Conservation (phyloP, 2,113 vertebrate species). For the Illadopsis cleaveri region DNA sequence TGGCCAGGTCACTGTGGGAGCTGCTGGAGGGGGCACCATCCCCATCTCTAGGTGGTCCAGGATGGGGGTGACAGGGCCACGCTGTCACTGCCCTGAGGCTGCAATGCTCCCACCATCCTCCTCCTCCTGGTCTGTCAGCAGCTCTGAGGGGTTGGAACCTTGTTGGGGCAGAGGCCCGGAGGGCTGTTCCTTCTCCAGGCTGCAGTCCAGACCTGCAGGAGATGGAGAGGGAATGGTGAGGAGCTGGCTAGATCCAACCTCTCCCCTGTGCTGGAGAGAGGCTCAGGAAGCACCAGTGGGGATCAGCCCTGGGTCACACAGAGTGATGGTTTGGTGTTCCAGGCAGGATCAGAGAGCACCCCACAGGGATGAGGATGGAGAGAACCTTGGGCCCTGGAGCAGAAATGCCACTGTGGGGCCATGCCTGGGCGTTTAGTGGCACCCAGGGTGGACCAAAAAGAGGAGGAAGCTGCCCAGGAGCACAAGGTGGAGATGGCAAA, state of each 20-base stretch:
- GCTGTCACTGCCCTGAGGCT: constrained; percentile 56
- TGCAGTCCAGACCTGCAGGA: constrained; percentile 63
- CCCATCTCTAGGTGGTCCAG: not conserved
- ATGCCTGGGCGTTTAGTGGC: fast-evolving
- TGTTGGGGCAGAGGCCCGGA: constrained; percentile 52
- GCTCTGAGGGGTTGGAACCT: constrained; percentile 63
- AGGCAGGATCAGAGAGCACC: not conserved
- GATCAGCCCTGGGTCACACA: not conserved
- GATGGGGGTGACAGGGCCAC: constrained; percentile 20
- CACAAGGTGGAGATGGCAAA: not conserved
- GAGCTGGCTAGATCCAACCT: not conserved
- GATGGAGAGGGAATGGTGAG: not conserved
- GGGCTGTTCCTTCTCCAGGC: constrained; percentile 65
- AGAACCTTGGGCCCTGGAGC: not conserved
- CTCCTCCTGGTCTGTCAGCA: constrained; percentile 40
- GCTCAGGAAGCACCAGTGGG: fast-evolving
- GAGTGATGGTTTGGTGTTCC: fast-evolving
- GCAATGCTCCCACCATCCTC: constrained; percentile 63
- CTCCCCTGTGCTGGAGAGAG: not conserved
- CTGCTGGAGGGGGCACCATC: not conserved
- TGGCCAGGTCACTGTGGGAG: fast-evolving
- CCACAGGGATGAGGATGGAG: not conserved
- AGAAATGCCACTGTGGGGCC: not conserved
- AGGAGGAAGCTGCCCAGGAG: not conserved
- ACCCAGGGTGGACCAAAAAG: not conserved